phyloP scores from a whole-genome alignment of 2,797 vertebrate species.

The Pyrocephalus nanus region DNA sequence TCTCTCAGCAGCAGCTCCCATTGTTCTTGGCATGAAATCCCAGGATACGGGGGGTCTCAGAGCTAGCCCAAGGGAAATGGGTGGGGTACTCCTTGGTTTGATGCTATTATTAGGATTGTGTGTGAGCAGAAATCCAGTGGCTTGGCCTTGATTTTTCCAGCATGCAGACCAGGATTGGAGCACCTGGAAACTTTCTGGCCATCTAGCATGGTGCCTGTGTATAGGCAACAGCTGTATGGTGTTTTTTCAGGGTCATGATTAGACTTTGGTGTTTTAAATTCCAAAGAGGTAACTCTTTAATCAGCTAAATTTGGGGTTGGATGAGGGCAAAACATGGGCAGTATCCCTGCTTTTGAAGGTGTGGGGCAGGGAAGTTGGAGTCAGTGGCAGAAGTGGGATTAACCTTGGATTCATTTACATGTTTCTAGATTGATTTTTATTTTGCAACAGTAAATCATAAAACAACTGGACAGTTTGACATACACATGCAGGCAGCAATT shows the following conservation, averaged over 20 bases:
- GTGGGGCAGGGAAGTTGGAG: not conserved
- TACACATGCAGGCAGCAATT: not conserved
- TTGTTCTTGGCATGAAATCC: not conserved
- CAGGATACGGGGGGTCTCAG: not conserved
- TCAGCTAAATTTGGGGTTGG: not conserved
- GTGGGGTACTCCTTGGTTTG: not conserved
- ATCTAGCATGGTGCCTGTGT: not conserved
- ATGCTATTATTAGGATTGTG: not conserved
- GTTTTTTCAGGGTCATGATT: not conserved
- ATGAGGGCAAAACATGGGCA: not conserved
- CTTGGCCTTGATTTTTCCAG: not conserved
- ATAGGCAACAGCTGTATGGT: not conserved
- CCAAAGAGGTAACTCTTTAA: not conserved
- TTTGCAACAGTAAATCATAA: conserved; percentile 13
- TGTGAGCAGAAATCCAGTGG: not conserved
- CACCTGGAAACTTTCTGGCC: not conserved
- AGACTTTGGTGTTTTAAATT: not conserved
- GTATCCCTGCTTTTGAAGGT: not conserved
- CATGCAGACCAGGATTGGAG: not conserved
- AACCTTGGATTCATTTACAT: conserved; percentile 11
- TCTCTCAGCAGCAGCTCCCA: not conserved
- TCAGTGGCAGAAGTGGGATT: not conserved
- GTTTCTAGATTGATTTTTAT: not conserved
- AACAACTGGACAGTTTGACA: conserved; percentile 23
- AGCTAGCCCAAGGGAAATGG: not conserved